Base-by-base conservation (phyloP, 1,140 invertebrate species). In the Drosophila fuyamai region DNA sequence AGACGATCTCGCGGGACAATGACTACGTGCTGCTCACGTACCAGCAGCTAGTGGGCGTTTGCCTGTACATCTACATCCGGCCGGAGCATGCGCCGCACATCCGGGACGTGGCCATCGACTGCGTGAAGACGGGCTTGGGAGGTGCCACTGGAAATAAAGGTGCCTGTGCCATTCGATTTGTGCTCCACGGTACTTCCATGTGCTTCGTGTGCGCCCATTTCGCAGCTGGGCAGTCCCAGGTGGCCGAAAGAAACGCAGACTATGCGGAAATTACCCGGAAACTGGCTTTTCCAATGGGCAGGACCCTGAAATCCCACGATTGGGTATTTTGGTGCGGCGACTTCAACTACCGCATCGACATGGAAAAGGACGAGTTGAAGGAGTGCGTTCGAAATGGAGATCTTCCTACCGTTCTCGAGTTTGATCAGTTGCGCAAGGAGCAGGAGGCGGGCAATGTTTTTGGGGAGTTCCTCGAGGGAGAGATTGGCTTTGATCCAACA, bases 261-360 rank as follows among this genome's bases (percentile, higher is more conserved):
- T 99, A 98, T 92, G 95, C 96, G 13, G 98, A 99, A 94, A 99
- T 99, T 46, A 97, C 96, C 0, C 94, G 97, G 72, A 99, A 98
- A 94, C 95, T 99, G 74, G 94, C 95, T 9, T 99, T 99, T 93
- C 97, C 98, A 9, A 97, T 98, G 97, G 97, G 97, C 27, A 94
- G 97, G 66, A 97, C 96, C 0, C 93, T 99, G 1, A 96, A 97
- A 92, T 97, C 97, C 12, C 99, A 99, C 92, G 99, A 99, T 94
- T 99, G 98, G 93, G 96, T 99, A 0, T 99, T 99, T 93, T 99
- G 99, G 98, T 98, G 98, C 93, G 99, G 99, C 0, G 99, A 99
- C 94, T 99, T 99, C 93, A 99, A 99, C 93, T 99, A 99, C 92
- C 94, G 99, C 60, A 96, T 99, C 67, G 98, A 99, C 92, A 95